Evolutionary conservation across 2,113 vertebrate genomes (phyloP), one percentile per base, ranked within the genome.

Genomic region (Trogon surrucura): DNA sequence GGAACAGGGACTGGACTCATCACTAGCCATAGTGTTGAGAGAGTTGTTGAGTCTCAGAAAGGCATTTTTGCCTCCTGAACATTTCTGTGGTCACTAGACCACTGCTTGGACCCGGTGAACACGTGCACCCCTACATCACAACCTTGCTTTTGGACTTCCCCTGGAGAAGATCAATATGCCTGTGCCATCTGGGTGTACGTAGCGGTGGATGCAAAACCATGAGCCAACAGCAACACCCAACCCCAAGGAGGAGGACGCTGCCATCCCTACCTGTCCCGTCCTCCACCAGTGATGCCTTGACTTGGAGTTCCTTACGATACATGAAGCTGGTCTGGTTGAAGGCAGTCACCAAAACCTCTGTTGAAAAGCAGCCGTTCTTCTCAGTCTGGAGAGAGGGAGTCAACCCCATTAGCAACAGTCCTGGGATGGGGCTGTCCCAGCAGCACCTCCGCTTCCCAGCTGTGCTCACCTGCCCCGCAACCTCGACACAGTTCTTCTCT

Each of bases 321-420:
- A 0, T 1, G 5, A 0, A 4, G 5, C 3, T 1, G 16, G 5
- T 15, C n/a, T 22, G 1, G 1, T 38, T 18, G 25, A 87, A 91
- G 70, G 18, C 30, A 36, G 47, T 2, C 57, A 79, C 10, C 0
- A 4, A 57, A 53, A 89, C 27, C 51, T 95, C 88, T 22, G 60
- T 79, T 27, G 88, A 91, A 62, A 94, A 93, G 94, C 94, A 96
- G 73, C 94, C 92, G 0, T 93, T 93, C 91, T 91, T 96, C 81
- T 54, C 12, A 0, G 91, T 94, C 96, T 96, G 65, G n/a, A 94
- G 36, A 41, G 54, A 87, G 8, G 25, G 36, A 60, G 41, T 5
- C 61, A 32, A 4, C 12, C n/a, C 57, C 0, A 0, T 87, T 9
- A 72, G 87, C 73, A 61, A n/a, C 72, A 50, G 27, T 61, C 23